Conservation (phyloP, 2,113 vertebrate genomes). For the Cinclus cinclus region DNA sequence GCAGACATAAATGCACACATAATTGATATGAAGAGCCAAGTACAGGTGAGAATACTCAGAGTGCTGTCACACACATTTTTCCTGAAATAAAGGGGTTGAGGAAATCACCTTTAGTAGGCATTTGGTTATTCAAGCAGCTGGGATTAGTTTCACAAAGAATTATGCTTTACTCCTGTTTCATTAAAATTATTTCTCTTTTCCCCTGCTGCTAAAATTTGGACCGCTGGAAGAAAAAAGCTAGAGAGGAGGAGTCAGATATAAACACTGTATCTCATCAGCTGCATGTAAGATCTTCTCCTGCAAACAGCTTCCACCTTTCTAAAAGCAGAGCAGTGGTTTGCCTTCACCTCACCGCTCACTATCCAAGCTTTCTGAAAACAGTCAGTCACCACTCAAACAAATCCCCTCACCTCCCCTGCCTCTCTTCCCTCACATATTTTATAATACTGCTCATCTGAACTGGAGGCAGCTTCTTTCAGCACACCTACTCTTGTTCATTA, state of each 20-base stretch:
- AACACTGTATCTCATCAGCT: not conserved
- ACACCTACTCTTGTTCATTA: not conserved
- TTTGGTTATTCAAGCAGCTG: not conserved
- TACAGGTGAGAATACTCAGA: not conserved
- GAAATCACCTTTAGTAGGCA: not conserved
- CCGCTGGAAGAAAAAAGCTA: not conserved
- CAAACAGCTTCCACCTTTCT: not conserved
- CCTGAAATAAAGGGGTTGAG: not conserved
- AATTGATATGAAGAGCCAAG: not conserved
- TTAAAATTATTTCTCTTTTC: not conserved
- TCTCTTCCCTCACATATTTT: not conserved
- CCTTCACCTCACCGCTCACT: not conserved
- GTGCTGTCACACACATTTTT: not conserved
- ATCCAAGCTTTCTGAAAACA: not conserved
- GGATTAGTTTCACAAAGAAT: conserved; percentile 2
- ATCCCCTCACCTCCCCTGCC: not conserved
- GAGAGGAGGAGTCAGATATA: not conserved
- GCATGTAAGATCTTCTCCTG: not conserved
- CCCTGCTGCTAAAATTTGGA: not conserved
- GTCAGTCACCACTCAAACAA: not conserved
- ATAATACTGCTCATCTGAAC: not conserved
- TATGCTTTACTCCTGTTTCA: not conserved
- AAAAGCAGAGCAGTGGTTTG: not conserved
- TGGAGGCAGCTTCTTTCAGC: not conserved
- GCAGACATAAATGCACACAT: not conserved